A percentile compares a stretch with the other conserved stretches of the same genome.
These are phyloP conservation scores for Mellilla xanthometata DNA, from an alignment of 2,888 invertebrate species.

Conservation along the genomic window DNA sequence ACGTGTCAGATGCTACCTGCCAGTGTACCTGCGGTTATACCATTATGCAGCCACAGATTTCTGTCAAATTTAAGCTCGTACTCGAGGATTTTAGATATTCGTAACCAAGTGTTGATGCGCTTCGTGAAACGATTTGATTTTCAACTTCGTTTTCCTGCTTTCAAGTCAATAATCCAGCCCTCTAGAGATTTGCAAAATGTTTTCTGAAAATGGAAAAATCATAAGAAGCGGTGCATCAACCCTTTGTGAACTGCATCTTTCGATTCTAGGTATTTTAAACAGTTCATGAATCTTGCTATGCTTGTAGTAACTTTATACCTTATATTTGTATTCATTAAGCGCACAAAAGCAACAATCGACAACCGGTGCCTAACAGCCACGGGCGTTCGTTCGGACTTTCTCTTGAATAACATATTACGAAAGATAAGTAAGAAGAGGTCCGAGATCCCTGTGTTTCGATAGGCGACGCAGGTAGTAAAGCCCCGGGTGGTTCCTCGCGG, in stretches of 20 bases:
- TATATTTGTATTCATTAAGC: slow-evolving; percentile 13
- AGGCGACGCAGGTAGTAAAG: slow-evolving; percentile 52
- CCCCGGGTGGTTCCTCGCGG: slow-evolving; percentile 36
- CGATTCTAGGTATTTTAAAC: neutral
- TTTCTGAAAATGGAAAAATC: slow-evolving; percentile 10
- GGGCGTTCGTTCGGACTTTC: slow-evolving; percentile 49
- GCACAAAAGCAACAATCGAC: slow-evolving; percentile 25
- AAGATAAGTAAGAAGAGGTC: slow-evolving; percentile 62
- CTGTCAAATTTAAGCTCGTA: slow-evolving; percentile 29
- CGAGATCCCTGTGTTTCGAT: slow-evolving; percentile 49
- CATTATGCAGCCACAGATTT: slow-evolving; percentile 40
- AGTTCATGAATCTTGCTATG: neutral
- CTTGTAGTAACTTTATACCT: neutral
- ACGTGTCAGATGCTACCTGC: slow-evolving; percentile 66
- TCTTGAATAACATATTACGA: slow-evolving; percentile 54
- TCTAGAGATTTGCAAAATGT: slow-evolving; percentile 7
- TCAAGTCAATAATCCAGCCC: slow-evolving; percentile 16
- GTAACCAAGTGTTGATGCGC: slow-evolving; percentile 20
- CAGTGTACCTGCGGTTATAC: slow-evolving; percentile 58
- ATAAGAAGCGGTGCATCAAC: neutral
- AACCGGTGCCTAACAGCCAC: slow-evolving; percentile 27
- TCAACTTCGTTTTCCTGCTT: slow-evolving; percentile 20
- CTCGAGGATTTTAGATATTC: slow-evolving; percentile 21
- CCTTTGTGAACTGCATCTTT: neutral
- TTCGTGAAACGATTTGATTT: slow-evolving; percentile 21